Percentiles rank a stretch among this genome's conserved stretches.
Conservation (phyloP, 2,113 vertebrate species). For the Paedocypris sp. region DNA sequence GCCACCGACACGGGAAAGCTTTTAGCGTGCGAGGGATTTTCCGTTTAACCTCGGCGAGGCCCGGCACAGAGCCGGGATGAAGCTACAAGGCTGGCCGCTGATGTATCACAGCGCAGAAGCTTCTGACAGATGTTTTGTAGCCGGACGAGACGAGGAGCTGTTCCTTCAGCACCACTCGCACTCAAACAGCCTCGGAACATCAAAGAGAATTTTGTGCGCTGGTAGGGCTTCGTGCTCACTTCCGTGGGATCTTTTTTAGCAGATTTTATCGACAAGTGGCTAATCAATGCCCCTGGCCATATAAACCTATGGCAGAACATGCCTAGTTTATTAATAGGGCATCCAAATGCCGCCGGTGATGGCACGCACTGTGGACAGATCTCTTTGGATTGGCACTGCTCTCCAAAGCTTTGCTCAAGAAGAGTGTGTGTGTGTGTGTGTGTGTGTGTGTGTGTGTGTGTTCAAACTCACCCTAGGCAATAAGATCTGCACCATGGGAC, state of each 20-base stretch:
- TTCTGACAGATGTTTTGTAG: background rate
- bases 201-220: constrained; percentile 4
- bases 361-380: constrained; percentile 4
- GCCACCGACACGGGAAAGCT: too few species aligned
- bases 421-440: background rate
- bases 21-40: too few species aligned
- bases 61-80: too few species aligned
- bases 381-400: constrained; percentile 6
- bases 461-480: constrained; percentile 19
- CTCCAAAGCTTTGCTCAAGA: background rate
- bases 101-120: background rate
- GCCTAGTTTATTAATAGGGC: constrained; percentile 18
- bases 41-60: too few species aligned
- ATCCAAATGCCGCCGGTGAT: constrained; percentile 12
- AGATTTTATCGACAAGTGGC: constrained; percentile 10
- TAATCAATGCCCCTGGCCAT: background rate
- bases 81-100: too few species aligned
- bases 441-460: constrained; percentile 1
- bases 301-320: constrained; percentile 14
- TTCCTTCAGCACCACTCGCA: constrained; percentile 6
- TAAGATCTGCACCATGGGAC: background rate
- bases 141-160: background rate
- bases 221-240: background rate
- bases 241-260: background rate
- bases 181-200: constrained; percentile 9